These are phyloP conservation scores for Lampris incognitus DNA, from an alignment of 2,113 vertebrate species.

Conservation along the genomic window DNA sequence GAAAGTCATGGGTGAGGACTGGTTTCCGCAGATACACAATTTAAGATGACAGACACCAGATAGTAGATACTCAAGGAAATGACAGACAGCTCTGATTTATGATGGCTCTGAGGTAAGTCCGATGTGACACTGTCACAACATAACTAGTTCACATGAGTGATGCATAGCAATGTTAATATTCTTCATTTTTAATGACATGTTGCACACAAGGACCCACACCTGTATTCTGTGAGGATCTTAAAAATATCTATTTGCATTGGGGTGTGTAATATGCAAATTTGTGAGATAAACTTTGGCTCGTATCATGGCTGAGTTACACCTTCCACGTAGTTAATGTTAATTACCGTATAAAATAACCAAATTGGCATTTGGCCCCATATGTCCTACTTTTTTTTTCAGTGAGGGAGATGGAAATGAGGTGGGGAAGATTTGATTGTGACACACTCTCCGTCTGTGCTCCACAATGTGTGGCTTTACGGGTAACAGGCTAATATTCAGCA, in stretches of 20 bases:
- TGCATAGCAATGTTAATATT: constrained; percentile 44
- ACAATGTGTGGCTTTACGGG: constrained; percentile 66
- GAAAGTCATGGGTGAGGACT: not conserved
- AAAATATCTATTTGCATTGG: constrained; percentile 49
- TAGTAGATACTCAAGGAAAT: constrained; percentile 45
- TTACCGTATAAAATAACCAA: constrained; percentile 84
- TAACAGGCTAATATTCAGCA: constrained; percentile 79
- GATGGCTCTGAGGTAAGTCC: constrained; percentile 47
- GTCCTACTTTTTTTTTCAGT: constrained; percentile 63
- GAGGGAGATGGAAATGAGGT: constrained; percentile 74
- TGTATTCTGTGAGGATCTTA: constrained; percentile 29
- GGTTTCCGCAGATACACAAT: constrained; percentile 36
- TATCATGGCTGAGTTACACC: constrained; percentile 66
- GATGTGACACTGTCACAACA: constrained; percentile 49
- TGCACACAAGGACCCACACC: constrained; percentile 12
- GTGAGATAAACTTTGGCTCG: constrained; percentile 60
- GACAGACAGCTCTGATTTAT: constrained; percentile 45
- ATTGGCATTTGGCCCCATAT: constrained; percentile 78
- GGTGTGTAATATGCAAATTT: constrained; percentile 61
- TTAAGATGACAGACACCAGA: constrained; percentile 61
- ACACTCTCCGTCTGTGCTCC: constrained; percentile 70
- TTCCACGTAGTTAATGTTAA: constrained; percentile 75
- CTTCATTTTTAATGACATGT: constrained; percentile 34
- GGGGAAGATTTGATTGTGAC: constrained; percentile 72
- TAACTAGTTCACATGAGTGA: constrained; percentile 34